Percentiles rank a stretch among this genome's conserved stretches.
Conservation (phyloP, 2,113 vertebrate species). For the Elachura formosa region DNA sequence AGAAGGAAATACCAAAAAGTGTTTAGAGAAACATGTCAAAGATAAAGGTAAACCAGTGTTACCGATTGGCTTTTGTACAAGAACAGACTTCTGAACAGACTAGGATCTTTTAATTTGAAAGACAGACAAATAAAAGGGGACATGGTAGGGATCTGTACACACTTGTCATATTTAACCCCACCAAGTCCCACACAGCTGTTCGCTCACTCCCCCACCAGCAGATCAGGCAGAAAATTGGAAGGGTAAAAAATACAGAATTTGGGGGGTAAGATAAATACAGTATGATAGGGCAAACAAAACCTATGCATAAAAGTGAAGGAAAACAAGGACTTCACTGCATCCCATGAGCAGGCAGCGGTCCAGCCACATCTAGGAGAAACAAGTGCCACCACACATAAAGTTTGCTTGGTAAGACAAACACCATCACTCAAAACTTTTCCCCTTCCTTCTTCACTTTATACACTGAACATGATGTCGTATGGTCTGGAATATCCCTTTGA, state of each 20-base stretch:
- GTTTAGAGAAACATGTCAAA: neutral
- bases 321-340: neutral
- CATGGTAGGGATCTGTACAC: neutral
- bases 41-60: neutral
- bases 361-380: neutral
- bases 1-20: neutral
- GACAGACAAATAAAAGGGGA: neutral
- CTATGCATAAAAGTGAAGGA: neutral
- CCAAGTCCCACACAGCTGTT: rapidly evolving
- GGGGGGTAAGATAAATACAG: neutral
- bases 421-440: neutral
- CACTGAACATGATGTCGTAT: neutral
- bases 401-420: neutral
- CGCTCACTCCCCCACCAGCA: rapidly evolving
- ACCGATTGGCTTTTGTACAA: neutral
- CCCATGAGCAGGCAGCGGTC: neutral
- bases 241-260: neutral
- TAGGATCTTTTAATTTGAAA: neutral
- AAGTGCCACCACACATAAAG: rapidly evolving
- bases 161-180: neutral
- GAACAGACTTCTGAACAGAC: neutral
- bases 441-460: neutral
- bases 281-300: neutral
- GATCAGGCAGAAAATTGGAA: neutral
- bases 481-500: neutral